A percentile compares a stretch with the other conserved stretches of the same genome.
Evolutionary conservation across 2,888 invertebrate species (phyloP).

Genomic region (Listrodromus nycthemerus): DNA sequence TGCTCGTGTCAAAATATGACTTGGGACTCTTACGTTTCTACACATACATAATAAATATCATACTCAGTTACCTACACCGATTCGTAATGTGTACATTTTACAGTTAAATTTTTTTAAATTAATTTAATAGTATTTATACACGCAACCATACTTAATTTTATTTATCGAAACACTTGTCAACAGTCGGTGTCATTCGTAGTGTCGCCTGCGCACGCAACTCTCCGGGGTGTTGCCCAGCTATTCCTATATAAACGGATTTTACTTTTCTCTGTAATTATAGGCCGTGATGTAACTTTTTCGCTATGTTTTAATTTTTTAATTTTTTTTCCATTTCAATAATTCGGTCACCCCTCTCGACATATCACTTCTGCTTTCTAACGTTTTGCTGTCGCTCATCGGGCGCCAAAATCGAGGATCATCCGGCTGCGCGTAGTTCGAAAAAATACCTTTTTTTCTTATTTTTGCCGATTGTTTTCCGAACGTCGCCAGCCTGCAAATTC

Average conservation of each 20-base stretch:
- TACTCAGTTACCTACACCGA: conserved; percentile 51
- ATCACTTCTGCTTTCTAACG: conserved; percentile 5
- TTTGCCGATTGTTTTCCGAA: not conserved
- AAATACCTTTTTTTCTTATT: not conserved
- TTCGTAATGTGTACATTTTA: conserved; percentile 65
- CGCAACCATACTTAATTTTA: conserved; percentile 47
- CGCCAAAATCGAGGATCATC: not conserved
- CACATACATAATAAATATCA: conserved; percentile 64
- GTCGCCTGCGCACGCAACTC: conserved; percentile 35
- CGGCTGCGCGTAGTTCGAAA: not conserved
- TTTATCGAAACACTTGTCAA: conserved; percentile 46
- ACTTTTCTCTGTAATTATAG: conserved; percentile 36
- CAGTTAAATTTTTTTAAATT: conserved; percentile 51
- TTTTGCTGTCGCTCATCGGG: not conserved
- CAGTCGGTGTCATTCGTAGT: conserved; percentile 63
- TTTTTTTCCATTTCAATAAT: conserved; percentile 13
- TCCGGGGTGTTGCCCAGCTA: conserved; percentile 23
- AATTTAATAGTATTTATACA: conserved; percentile 62
- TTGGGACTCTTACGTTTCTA: conserved; percentile 69
- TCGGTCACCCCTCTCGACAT: conserved; percentile 26
- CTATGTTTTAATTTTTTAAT: conserved; percentile 13
- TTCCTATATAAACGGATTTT: conserved; percentile 26
- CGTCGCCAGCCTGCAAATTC: not conserved
- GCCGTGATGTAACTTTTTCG: conserved; percentile 42
- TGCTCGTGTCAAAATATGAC: conserved; percentile 79